These are phyloP conservation scores for Goniozus legneri DNA, from an alignment of 1,140 invertebrate genomes.

Conservation along the genomic window DNA sequence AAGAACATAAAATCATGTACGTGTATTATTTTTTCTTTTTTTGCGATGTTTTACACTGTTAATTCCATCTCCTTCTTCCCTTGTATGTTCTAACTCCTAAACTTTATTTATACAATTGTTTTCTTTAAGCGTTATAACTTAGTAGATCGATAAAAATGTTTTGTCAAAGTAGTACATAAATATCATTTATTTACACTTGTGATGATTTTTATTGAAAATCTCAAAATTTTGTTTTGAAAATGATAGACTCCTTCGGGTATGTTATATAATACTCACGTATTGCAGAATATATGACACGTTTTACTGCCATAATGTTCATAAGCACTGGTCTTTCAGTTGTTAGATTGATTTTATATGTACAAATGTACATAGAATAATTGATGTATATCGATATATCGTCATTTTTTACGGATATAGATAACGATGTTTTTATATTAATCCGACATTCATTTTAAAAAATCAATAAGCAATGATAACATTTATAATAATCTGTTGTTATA, in stretches of 20 bases:
- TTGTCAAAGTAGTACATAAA: neutral
- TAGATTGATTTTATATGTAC: conserved; percentile 2
- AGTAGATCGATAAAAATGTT: neutral
- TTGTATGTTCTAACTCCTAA: too few relatives aligned
- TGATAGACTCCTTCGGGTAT: neutral
- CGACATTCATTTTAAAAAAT: too few relatives aligned
- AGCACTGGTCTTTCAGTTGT: too few relatives aligned
- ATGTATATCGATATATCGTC: conserved; percentile 13
- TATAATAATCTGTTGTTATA: too few relatives aligned
- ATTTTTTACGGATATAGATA: conserved; percentile 17
- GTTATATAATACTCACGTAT: conserved; percentile 2
- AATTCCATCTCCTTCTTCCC: neutral
- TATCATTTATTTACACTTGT: conserved; percentile 3
- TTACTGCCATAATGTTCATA: neutral
- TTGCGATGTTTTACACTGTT: too few relatives aligned
- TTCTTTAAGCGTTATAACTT: neutral
- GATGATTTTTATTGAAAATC: neutral
- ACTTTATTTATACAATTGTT: neutral
- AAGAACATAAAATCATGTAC: too few relatives aligned
- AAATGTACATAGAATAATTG: conserved; percentile 6
- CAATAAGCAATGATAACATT: too few relatives aligned
- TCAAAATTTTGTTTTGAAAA: neutral
- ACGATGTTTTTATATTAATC: conserved; percentile 8
- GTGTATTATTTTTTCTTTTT: too few relatives aligned
- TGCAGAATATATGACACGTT: neutral